These are phyloP conservation scores for Caenorhabditis sinica DNA, from an alignment of 2,888 invertebrate genomes.

Conservation along the genomic window DNA sequence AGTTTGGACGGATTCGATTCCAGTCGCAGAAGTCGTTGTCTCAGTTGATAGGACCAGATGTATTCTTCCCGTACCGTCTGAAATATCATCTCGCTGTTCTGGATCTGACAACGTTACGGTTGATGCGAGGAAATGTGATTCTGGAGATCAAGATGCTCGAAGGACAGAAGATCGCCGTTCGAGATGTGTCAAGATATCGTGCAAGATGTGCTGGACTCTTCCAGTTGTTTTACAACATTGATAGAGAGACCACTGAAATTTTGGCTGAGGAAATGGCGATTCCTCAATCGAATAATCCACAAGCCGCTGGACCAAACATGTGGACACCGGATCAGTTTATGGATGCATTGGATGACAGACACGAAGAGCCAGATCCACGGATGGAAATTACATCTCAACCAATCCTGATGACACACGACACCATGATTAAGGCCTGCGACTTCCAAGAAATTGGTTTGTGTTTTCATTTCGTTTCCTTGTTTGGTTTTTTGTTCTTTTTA, in stretches of 20 bases:
- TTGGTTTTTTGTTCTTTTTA: constrained; percentile 1
- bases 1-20: constrained; percentile 72
- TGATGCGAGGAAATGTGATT: constrained; percentile 72
- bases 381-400: constrained; percentile 42
- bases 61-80: constrained; percentile 68
- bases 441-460: constrained; percentile 53
- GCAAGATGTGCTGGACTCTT: constrained; percentile 71
- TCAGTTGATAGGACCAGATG: constrained; percentile 66
- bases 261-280: constrained; percentile 25
- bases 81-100: constrained; percentile 73
- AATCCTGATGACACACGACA: constrained; percentile 48
- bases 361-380: constrained; percentile 29
- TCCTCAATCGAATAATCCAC: constrained; percentile 33
- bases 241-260: constrained; percentile 15
- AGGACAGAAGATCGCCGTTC: constrained; percentile 69
- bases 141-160: constrained; percentile 76
- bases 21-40: constrained; percentile 67
- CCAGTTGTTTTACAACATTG: constrained; percentile 62
- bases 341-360: constrained; percentile 11
- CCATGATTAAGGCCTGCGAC: constrained; percentile 49
- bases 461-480: neutral
- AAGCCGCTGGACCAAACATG: constrained; percentile 30
- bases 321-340: constrained; percentile 44
- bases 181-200: constrained; percentile 67
- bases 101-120: constrained; percentile 71